These are phyloP conservation scores for Drosophila villosipedis DNA, from an alignment of 2,888 invertebrate species.

Conservation along the genomic window DNA sequence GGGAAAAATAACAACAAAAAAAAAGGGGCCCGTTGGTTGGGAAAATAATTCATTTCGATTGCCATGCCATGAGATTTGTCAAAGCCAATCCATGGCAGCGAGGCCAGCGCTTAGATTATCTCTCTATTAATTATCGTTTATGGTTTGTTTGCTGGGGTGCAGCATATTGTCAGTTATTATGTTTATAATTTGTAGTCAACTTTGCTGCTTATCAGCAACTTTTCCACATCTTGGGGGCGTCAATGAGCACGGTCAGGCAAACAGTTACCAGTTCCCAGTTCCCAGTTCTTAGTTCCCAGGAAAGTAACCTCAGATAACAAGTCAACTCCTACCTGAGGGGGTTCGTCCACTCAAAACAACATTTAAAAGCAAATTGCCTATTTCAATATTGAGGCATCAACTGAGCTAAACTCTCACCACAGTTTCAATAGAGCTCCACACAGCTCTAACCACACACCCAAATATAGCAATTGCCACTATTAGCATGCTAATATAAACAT, in stretches of 20 bases:
- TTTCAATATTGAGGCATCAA: slow-evolving; percentile 57
- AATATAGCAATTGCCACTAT: slow-evolving; percentile 59
- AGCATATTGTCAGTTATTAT: slow-evolving; percentile 41
- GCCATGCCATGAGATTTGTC: slow-evolving; percentile 64
- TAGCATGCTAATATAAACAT: slow-evolving; percentile 79
- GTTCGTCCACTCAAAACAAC: slow-evolving; percentile 22
- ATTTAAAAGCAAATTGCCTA: slow-evolving; percentile 59
- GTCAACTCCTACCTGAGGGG: slow-evolving; percentile 23
- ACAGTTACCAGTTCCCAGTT: slow-evolving; percentile 6
- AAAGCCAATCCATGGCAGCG: slow-evolving; percentile 52
- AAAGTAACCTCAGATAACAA: slow-evolving; percentile 49
- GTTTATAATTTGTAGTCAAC: slow-evolving; percentile 48
- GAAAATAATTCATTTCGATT: slow-evolving; percentile 79
- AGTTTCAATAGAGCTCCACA: slow-evolving; percentile 15
- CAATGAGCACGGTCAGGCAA: slow-evolving; percentile 45
- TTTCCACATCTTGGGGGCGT: slow-evolving; percentile 50
- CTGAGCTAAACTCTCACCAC: slow-evolving; percentile 15
- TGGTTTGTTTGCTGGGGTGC: slow-evolving; percentile 69
- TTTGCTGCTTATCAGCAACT: slow-evolving; percentile 48
- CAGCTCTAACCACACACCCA: slow-evolving; percentile 10
- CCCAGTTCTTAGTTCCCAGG: slow-evolving; percentile 48
- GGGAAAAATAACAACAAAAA: slow-evolving; percentile 21
- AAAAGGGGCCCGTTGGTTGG: slow-evolving; percentile 53
- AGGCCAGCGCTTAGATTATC: slow-evolving; percentile 69
- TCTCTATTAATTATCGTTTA: slow-evolving; percentile 80